A percentile compares a stretch with the other conserved stretches of the same genome.
Conservation (phyloP, 2,888 invertebrate species). For the Trichopoda pennipes region DNA sequence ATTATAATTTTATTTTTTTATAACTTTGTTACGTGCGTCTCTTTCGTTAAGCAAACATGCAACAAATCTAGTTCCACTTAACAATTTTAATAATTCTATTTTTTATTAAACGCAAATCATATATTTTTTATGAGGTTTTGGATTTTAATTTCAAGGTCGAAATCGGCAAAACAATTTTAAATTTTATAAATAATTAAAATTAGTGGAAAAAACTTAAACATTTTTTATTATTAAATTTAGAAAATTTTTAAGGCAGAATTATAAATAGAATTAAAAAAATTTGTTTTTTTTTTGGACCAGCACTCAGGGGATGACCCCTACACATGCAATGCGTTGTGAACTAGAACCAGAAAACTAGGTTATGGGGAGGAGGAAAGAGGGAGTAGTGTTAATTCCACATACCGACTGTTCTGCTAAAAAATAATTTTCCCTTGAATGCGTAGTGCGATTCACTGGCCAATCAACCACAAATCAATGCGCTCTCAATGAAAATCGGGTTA, state of each 20-base stretch:
- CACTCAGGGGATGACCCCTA: too few relatives aligned
- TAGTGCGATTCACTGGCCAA: too few relatives aligned
- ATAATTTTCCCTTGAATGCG: too few relatives aligned
- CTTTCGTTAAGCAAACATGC: background rate
- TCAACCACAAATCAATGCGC: too few relatives aligned
- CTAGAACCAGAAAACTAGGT: too few relatives aligned
- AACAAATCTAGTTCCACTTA: too few relatives aligned
- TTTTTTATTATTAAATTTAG: background rate
- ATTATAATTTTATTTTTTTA: background rate
- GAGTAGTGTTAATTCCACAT: too few relatives aligned
- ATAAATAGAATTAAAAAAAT: background rate
- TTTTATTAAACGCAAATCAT: background rate
- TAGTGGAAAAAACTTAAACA: background rate
- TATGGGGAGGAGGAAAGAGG: too few relatives aligned
- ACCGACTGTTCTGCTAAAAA: too few relatives aligned
- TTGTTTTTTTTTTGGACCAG: too few relatives aligned
- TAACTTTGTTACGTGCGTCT: background rate
- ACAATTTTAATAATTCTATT: constrained; percentile 2
- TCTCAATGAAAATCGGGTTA: too few relatives aligned
- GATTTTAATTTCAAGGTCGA: constrained; percentile 61
- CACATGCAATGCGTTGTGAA: too few relatives aligned
- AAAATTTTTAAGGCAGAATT: background rate
- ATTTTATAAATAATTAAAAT: background rate
- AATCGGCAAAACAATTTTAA: constrained; percentile 8
- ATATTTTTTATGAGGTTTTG: constrained; percentile 58